A percentile compares a stretch with the other conserved stretches of the same genome.
phyloP scores from a whole-genome alignment of 2,113 vertebrate genomes.

The Loxodonta africana region DNA sequence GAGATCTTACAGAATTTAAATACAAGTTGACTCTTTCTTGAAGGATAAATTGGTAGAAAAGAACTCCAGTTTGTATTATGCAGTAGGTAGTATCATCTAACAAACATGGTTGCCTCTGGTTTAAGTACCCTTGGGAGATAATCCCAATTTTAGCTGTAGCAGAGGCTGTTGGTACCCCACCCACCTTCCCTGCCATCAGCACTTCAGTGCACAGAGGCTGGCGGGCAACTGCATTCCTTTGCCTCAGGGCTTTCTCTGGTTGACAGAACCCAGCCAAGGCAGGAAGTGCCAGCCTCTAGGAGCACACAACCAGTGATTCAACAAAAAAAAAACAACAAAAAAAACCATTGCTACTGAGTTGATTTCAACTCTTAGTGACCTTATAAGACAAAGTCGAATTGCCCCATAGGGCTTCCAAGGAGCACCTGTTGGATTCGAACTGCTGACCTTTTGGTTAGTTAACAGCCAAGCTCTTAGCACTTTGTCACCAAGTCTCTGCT shows the following conservation, averaged over 20 bases:
- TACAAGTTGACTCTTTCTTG: not conserved
- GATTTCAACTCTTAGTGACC: no score
- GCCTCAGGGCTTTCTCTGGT: not conserved
- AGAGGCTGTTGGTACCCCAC: not conserved
- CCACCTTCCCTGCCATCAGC: not conserved
- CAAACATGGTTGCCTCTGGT: not conserved
- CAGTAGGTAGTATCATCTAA: not conserved
- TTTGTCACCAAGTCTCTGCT: not conserved
- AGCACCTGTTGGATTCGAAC: no score
- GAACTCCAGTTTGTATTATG: not conserved
- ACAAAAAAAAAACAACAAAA: no score
- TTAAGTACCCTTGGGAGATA: not conserved
- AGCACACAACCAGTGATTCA: not conserved
- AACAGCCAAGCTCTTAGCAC: no score
- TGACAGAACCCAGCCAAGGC: not conserved
- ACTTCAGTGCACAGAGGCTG: not conserved
- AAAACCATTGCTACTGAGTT: no score
- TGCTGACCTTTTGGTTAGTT: no score
- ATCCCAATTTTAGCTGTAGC: not conserved
- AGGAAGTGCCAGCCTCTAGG: not conserved
- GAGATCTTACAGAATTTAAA: not conserved
- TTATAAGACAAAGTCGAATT: no score
- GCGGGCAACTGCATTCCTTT: not conserved
- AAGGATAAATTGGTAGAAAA: slow-evolving; percentile 24
- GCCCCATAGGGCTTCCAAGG: no score